Base-by-base conservation (phyloP, 2,888 invertebrate species). In the Synanthedon myopaeformis region DNA sequence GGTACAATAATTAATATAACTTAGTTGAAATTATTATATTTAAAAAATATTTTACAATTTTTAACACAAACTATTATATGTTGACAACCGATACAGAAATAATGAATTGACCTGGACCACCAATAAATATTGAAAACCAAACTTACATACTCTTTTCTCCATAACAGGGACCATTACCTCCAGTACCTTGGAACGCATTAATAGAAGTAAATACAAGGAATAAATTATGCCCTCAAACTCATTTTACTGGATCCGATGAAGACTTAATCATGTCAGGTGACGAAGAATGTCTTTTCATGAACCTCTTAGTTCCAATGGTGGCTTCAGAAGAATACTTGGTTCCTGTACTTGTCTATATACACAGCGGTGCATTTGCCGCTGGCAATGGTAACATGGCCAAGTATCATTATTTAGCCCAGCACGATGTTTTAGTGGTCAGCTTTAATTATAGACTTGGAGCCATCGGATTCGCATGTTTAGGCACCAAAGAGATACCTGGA, bases 361-460 rank as follows among this genome's bases (percentile, higher is more conserved):
- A 87, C 41, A 85, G 86, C 56, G 87, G 87, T 11, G 86, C 80
- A 0, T 87, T 66, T 57, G 68, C 79, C 3, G 82, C 79, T 0
- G 87, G 87, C 0, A 79, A 72, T 61, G 74, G 76, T 0, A 79
- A 74, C 51, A 85, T 85, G 82, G 84, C 74, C 0, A 79, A 64
- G 57, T 77, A 89, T 3, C 81, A 91, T 61, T 92, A 92, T 68
- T 70, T 94, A 52, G 91, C 92, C 0, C 88, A 90, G 51, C 91
- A 91, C 71, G 92, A 92, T 13, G 71, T 93, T 8, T 79, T 94
- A 11, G 90, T 92, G 1, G 89, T 93, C 0, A 91, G 90, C 23
- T 89, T 92, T 41, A 92, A 92, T 66, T 94, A 93, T 66, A 88
- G 94, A 61, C 81, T 91, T 52, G 93, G 93, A 59, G 91, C 93